These are phyloP conservation scores for Carduelis carduelis DNA, from an alignment of 2,797 vertebrate genomes.

Conservation along the genomic window DNA sequence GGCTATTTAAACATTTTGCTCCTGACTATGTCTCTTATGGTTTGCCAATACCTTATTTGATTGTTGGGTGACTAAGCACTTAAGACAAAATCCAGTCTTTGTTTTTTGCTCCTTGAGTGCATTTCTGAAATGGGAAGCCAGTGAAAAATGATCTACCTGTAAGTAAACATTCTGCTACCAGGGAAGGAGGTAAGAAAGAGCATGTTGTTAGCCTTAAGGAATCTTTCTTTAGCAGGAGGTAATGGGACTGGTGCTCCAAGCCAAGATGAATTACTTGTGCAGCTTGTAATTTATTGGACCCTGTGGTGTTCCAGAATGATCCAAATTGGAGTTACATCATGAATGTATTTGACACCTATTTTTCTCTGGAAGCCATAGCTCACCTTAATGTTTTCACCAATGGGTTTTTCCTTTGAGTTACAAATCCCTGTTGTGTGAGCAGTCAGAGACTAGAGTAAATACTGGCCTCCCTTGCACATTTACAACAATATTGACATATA, in stretches of 20 bases:
- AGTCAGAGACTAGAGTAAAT: background rate
- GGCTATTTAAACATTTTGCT: background rate
- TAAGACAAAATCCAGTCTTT: background rate
- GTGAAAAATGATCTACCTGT: background rate
- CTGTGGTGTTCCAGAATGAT: constrained; percentile 4
- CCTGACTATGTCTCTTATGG: background rate
- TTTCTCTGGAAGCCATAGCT: background rate
- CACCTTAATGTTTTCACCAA: background rate
- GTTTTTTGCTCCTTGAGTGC: background rate
- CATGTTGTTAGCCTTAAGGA: background rate
- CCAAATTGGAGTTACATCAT: background rate
- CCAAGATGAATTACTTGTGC: constrained; percentile 14
- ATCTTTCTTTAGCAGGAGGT: background rate
- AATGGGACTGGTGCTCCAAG: background rate
- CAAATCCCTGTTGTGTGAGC: background rate
- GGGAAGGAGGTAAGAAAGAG: background rate
- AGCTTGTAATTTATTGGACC: constrained; percentile 22
- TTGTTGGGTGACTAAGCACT: background rate
- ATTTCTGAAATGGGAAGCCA: background rate
- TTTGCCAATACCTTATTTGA: background rate
- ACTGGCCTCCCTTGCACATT: background rate
- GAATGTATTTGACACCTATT: background rate
- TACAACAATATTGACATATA: background rate
- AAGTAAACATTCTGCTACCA: background rate
- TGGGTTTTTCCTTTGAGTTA: background rate